Evolutionary conservation across 2,113 vertebrate genomes (phyloP).

Genomic region (Cinclus cinclus): DNA sequence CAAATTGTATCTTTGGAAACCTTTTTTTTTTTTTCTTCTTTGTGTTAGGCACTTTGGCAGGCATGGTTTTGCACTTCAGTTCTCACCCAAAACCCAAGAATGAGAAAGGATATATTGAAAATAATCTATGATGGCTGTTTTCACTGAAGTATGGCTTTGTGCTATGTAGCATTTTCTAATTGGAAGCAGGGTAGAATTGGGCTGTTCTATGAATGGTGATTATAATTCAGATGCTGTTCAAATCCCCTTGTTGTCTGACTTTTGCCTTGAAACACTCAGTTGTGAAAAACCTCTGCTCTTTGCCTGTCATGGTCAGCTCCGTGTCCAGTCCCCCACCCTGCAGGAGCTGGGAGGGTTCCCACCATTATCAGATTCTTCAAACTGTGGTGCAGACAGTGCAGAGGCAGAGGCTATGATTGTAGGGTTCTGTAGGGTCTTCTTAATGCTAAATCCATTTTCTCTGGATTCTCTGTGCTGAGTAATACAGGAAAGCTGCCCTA

Average conservation of each 20-base stretch:
- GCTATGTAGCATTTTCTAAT: neutral
- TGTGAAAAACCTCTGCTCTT: neutral
- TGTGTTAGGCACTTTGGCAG: neutral
- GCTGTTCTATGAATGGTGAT: neutral
- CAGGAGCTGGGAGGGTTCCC: neutral
- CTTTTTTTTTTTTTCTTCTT: neutral
- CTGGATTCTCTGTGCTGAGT: neutral
- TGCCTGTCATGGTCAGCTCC: accelerated
- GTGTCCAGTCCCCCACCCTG: neutral
- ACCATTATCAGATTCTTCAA: neutral
- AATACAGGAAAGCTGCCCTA: neutral
- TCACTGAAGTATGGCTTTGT: neutral
- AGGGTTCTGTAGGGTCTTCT: neutral
- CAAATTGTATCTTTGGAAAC: neutral
- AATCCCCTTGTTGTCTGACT: neutral
- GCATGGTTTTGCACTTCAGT: neutral
- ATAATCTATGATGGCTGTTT: accelerated
- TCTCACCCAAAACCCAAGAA: neutral
- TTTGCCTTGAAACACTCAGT: neutral
- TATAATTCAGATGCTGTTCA: neutral
- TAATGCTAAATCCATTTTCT: neutral
- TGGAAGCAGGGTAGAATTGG: neutral
- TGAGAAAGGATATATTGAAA: neutral
- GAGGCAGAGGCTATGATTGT: neutral
- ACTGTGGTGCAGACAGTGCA: neutral